phyloP scores from a whole-genome alignment of 2,797 vertebrate genomes.

The Tauraco hartlaubi region DNA sequence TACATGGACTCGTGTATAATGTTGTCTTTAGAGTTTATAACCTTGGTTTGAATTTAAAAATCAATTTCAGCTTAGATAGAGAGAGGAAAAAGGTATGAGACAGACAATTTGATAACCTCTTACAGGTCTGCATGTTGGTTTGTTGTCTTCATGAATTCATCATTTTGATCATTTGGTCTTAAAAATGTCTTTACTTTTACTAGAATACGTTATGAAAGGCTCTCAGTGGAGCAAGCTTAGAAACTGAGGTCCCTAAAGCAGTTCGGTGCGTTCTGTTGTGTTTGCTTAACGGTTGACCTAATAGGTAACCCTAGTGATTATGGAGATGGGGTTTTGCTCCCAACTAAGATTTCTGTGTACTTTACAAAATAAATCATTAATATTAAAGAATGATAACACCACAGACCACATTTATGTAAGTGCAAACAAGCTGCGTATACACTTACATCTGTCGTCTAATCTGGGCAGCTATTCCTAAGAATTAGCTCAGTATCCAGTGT shows the following conservation, averaged over 20 bases:
- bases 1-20: background rate
- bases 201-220: background rate
- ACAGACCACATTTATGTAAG: background rate
- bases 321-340: background rate
- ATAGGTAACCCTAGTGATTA: background rate
- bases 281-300: background rate
- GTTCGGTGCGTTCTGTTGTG: background rate
- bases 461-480: background rate
- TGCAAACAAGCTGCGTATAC: background rate
- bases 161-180: background rate
- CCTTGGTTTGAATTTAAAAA: background rate
- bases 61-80: background rate
- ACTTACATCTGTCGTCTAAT: background rate
- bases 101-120: background rate
- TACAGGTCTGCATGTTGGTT: background rate
- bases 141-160: background rate
- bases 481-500: background rate
- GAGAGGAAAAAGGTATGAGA: background rate
- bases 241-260: background rate
- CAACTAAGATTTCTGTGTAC: background rate
- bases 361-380: background rate
- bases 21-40: background rate
- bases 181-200: background rate
- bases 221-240: background rate
- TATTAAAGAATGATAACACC: background rate